A percentile compares a stretch with the other conserved stretches of the same genome.
These are phyloP conservation scores for Oryzias woworae DNA, from an alignment of 2,113 vertebrate species.

Conservation along the genomic window DNA sequence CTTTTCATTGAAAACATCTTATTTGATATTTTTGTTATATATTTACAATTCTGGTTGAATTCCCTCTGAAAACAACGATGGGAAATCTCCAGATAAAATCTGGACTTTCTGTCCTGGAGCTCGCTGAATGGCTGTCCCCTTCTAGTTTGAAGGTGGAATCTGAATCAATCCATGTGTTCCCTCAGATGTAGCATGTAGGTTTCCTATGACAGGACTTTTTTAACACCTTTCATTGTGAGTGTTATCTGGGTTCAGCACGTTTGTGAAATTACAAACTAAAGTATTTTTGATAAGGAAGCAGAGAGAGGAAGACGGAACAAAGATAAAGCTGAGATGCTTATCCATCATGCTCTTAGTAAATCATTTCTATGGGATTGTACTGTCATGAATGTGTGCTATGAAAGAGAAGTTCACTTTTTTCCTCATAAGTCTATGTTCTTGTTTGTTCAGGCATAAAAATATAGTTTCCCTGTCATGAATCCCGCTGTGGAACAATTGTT, in stretches of 20 bases:
- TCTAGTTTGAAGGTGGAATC: constrained; percentile 7
- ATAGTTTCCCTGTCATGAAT: too few species aligned
- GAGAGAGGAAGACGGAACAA: constrained; percentile 20
- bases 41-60: constrained; percentile 31
- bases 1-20: constrained; percentile 30
- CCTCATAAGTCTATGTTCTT: too few species aligned
- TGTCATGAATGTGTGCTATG: too few species aligned
- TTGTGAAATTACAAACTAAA: constrained; percentile 31
- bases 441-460: too few species aligned
- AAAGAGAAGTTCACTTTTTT: too few species aligned
- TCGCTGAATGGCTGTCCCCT: constrained; percentile 1
- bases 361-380: too few species aligned
- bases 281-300: constrained; percentile 15
- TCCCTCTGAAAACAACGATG: neutral
- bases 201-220: constrained; percentile 49
- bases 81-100: neutral
- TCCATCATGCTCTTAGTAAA: too few species aligned
- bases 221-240: constrained; percentile 54
- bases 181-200: constrained; percentile 19
- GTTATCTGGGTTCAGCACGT: constrained; percentile 56
- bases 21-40: constrained; percentile 52
- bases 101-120: constrained; percentile 10
- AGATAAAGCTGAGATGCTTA: constrained; percentile 39
- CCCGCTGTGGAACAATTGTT: too few species aligned
- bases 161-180: constrained; percentile 16